Evolutionary conservation across 2,113 vertebrate species (phyloP).

Genomic region (Hemicordylus capensis): DNA sequence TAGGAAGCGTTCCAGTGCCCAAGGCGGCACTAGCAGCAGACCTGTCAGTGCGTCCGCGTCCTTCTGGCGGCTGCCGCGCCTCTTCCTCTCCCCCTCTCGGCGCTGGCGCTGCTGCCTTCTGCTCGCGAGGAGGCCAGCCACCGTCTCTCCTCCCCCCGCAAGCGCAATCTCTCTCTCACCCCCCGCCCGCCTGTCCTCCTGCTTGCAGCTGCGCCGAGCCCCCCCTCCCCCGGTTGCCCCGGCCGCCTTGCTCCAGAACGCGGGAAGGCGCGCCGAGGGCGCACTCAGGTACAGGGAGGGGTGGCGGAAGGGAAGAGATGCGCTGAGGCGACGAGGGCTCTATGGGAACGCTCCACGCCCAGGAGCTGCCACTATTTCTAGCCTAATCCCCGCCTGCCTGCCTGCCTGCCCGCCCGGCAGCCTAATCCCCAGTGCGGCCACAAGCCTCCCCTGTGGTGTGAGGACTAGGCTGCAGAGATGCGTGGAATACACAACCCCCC

Average conservation of each 20-base stretch:
- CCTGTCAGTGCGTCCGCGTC: constrained; percentile 50
- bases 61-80: constrained; percentile 23
- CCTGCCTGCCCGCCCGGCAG: neutral
- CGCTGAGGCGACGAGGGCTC: neutral
- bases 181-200: constrained; percentile 36
- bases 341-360: neutral
- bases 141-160: constrained; percentile 29
- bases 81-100: constrained; percentile 5
- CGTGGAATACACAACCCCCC: neutral
- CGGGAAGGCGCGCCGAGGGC: constrained; percentile 15
- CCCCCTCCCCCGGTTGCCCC: neutral
- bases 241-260: neutral
- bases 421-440: neutral
- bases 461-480: neutral
- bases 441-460: neutral
- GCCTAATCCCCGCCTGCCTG: constrained; percentile 1
- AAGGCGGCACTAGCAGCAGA: constrained; percentile 28
- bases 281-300: constrained; percentile 10
- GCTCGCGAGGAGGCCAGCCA: constrained; percentile 4
- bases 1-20: neutral
- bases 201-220: neutral
- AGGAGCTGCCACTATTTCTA: constrained; percentile 26
- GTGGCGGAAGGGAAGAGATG: neutral
- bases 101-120: neutral
- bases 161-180: constrained; percentile 22